These are phyloP conservation scores for Agelastica alni DNA, from an alignment of 2,888 invertebrate species.

Conservation along the genomic window DNA sequence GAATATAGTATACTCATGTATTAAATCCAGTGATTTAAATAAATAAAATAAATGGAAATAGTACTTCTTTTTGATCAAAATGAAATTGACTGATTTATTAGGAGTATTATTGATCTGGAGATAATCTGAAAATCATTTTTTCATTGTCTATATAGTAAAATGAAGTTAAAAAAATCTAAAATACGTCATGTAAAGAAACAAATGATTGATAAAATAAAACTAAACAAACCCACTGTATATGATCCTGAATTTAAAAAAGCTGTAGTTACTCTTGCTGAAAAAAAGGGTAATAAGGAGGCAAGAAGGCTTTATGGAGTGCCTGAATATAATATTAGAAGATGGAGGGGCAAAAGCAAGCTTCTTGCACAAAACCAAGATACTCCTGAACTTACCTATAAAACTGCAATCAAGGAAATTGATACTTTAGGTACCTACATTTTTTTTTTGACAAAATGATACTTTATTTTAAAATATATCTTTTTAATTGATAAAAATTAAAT, in stretches of 20 bases:
- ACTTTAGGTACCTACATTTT: not conserved
- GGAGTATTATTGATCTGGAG: not conserved
- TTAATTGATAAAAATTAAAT: no score
- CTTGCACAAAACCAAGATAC: conserved; percentile 30
- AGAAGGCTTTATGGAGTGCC: conserved; percentile 47
- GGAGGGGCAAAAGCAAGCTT: conserved; percentile 44
- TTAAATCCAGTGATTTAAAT: no score
- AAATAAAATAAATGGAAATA: no score
- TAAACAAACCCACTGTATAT: conserved; percentile 32
- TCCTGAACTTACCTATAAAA: conserved; percentile 25
- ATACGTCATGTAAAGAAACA: conserved; percentile 9
- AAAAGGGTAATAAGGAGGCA: conserved; percentile 46
- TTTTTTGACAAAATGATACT: no score
- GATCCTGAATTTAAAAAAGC: conserved; percentile 48
- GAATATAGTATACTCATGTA: no score
- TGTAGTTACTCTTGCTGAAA: conserved; percentile 49
- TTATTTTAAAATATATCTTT: no score
- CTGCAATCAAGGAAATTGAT: not conserved
- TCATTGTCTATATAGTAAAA: conserved; percentile 8
- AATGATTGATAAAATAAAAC: conserved; percentile 21
- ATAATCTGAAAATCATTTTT: not conserved
- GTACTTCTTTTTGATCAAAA: no score
- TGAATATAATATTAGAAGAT: conserved; percentile 50
- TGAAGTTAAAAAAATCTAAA: conserved; percentile 21
- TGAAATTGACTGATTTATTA: no score